A percentile compares a stretch with the other conserved stretches of the same genome.
Evolutionary conservation across 2,888 invertebrate species (phyloP).

Genomic region (Poecilus cupreus): DNA sequence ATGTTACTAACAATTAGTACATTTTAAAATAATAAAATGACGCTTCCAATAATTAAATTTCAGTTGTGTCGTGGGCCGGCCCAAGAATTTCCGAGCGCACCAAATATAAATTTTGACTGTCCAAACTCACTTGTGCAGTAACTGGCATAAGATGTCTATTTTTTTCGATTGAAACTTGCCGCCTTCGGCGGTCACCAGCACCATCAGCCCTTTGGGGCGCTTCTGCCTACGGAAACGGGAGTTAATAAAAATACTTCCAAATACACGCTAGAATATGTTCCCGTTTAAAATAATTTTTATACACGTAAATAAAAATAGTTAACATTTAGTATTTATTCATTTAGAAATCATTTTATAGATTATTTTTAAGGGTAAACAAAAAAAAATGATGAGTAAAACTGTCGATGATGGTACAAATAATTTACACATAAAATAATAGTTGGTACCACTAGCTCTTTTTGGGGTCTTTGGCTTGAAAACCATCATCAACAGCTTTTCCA

Average conservation of each 20-base stretch:
- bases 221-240: constrained; percentile 35
- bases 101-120: constrained; percentile 29
- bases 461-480: no score
- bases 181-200: constrained; percentile 43
- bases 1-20: no score
- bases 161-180: constrained; percentile 51
- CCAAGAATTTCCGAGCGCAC: constrained; percentile 30
- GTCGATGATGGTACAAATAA: no score
- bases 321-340: no score
- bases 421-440: no score
- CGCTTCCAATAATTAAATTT: no score
- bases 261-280: not conserved
- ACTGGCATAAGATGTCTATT: constrained; percentile 40
- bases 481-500: no score
- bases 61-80: constrained; percentile 43
- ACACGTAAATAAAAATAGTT: no score
- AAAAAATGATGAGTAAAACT: no score
- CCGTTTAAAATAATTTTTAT: not conserved
- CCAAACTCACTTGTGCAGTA: constrained; percentile 51
- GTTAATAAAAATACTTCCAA: not conserved
- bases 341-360: not conserved
- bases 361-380: no score
- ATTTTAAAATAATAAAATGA: not conserved
- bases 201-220: constrained; percentile 46
- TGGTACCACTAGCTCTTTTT: no score